phyloP scores from a whole-genome alignment of 1,140 invertebrate genomes.

The Rhyacophila brunnea region DNA sequence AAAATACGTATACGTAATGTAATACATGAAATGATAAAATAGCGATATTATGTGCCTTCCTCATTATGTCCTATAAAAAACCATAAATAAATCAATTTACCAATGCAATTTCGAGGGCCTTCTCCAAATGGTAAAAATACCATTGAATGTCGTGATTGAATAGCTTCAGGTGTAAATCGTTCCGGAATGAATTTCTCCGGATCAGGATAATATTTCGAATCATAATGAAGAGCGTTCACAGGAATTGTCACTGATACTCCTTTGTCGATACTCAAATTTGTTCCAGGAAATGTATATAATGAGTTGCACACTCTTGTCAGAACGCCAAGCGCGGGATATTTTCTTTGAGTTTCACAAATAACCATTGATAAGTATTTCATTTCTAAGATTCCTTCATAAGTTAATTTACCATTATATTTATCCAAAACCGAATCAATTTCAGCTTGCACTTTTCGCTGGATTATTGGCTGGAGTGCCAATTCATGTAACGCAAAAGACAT shows the following conservation, averaged over 20 bases:
- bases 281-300: constrained; percentile 12
- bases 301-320: constrained; percentile 9
- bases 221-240: constrained; percentile 13
- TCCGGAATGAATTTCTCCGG: constrained; percentile 29
- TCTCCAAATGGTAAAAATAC: constrained; percentile 26
- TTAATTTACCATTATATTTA: constrained; percentile 43
- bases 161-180: constrained; percentile 16
- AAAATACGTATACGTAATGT: too few relatives aligned
- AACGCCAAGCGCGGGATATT: constrained; percentile 6
- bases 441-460: constrained; percentile 53
- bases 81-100: too few relatives aligned
- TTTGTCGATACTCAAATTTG: constrained; percentile 17
- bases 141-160: constrained; percentile 13
- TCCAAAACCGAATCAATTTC: constrained; percentile 55
- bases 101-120: constrained; percentile 26
- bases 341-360: constrained; percentile 35
- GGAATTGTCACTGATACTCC: constrained; percentile 18
- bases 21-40: too few relatives aligned
- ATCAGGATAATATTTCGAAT: constrained; percentile 26
- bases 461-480: constrained; percentile 56
- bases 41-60: too few relatives aligned
- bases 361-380: constrained; percentile 41
- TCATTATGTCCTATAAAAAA: too few relatives aligned
- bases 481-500: constrained; percentile 56
- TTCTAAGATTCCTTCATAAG: constrained; percentile 44